Evolutionary conservation across 2,888 invertebrate genomes (phyloP), one percentile per base, ranked within the genome.

Genomic region (Mellilla xanthometata): DNA sequence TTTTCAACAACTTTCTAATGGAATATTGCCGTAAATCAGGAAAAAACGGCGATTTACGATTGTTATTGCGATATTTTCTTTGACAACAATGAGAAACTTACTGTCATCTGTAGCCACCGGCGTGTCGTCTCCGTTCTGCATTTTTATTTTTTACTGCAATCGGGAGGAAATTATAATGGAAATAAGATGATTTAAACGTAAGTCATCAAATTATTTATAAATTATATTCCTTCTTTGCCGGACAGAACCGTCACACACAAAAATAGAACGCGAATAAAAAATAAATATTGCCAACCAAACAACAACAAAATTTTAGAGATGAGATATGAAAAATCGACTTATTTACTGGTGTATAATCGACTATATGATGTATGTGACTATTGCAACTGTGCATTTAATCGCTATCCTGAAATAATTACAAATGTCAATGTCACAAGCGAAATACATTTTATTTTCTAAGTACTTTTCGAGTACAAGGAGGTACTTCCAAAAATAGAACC

Each of bases 261-360:
- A 88, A 89, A 89, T 89, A 89, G 89, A 89, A 88, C 82, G 83
- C 82, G 87, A 86, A 78, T 84, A 81, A 81, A 84, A 87, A 87
- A 84, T 81, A 82, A 85, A 77, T 79, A 76, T 76, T 70, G 76
- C 80, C 79, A 80, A 81, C 80, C 62, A 69, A 65, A 60, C 62
- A 65, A 15, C 12, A 62, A 46, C 38, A 49, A 43, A 49, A 49
- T 31, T n/a, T 30, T 49, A 56, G 57, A 36, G 56, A 42, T 40
- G 53, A 3, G 8, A 15, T 10, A 54, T 27, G 11, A 26, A 1
- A 2, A 15, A 27, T 36, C 31, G 15, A 31, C 2, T 13, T 13
- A n/a, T 13, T 13, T 6, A 31, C n/a, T 32, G 12, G 13, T 26
- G 15, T 19, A 19, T n/a, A n/a, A n/a, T n/a, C n/a, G n/a, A n/a